Conservation (phyloP, 2,113 vertebrate species). For the Nematolebias whitei region DNA sequence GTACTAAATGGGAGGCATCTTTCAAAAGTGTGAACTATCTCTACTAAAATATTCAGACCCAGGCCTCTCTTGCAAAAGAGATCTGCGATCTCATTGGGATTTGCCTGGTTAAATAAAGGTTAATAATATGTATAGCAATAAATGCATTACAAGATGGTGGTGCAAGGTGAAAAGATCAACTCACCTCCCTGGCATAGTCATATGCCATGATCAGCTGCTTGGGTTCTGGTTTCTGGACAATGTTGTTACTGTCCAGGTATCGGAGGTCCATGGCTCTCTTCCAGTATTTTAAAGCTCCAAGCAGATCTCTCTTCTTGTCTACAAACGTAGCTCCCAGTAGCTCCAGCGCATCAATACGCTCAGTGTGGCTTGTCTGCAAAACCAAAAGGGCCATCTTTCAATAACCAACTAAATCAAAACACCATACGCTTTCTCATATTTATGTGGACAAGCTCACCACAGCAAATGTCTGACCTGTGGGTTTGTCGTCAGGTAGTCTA, state of each 20-base stretch:
- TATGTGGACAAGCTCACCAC: neutral
- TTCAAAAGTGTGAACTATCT: neutral
- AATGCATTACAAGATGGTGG: neutral
- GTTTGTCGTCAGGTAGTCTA: constrained; percentile 93
- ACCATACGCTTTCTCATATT: neutral
- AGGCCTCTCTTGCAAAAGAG: too few relatives aligned
- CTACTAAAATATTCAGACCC: constrained; percentile 5
- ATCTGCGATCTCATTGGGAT: too few relatives aligned
- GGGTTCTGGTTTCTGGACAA: constrained; percentile 89
- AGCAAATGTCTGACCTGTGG: constrained; percentile 61
- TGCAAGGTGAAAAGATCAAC: too few relatives aligned
- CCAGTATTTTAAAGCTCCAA: constrained; percentile 98
- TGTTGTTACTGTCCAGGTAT: constrained; percentile 86
- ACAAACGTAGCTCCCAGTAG: constrained; percentile 96
- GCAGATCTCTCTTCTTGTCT: constrained; percentile 96
- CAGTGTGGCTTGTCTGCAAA: constrained; percentile 84
- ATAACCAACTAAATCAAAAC: neutral
- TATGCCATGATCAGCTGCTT: constrained; percentile 94
- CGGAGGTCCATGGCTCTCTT: constrained; percentile 97
- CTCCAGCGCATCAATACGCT: constrained; percentile 93
- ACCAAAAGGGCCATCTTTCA: neutral
- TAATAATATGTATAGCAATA: too few relatives aligned
- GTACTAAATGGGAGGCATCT: neutral
- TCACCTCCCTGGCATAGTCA: constrained; percentile 94
- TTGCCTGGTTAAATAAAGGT: too few relatives aligned